Conservation (phyloP, 2,888 invertebrate genomes). For the Pollenia amentaria region DNA sequence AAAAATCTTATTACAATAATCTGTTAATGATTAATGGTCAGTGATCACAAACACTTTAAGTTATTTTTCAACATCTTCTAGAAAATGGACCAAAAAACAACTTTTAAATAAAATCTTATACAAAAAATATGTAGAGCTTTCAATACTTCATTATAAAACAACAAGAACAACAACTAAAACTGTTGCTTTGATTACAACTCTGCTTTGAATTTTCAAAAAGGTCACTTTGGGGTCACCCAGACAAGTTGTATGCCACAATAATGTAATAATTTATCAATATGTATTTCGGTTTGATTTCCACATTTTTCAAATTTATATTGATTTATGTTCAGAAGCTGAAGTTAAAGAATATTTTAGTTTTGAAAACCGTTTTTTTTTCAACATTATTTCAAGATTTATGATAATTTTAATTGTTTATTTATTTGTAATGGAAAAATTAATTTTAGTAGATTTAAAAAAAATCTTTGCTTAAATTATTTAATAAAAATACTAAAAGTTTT, state of each 20-base stretch:
- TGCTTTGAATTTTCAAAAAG: constrained; percentile 11
- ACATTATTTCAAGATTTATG: background rate
- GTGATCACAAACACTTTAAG: background rate
- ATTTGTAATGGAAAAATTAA: background rate
- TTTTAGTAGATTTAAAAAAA: background rate
- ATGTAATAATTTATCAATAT: constrained; percentile 31
- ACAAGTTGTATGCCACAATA: constrained; percentile 19
- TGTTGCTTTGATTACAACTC: constrained; percentile 38
- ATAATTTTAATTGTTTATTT: constrained; percentile 1
- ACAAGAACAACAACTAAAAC: background rate
- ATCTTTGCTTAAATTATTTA: background rate
- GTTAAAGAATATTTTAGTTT: background rate
- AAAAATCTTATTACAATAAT: constrained; percentile 27
- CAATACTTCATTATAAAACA: background rate
- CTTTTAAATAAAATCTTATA: background rate
- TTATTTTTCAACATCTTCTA: constrained; percentile 9
- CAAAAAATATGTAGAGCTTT: background rate
- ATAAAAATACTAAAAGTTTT: background rate
- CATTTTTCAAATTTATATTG: constrained; percentile 23
- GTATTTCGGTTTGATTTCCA: constrained; percentile 6
- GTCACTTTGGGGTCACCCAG: constrained; percentile 27
- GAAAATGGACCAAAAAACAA: background rate
- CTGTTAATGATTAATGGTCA: constrained; percentile 53
- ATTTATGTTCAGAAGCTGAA: constrained; percentile 16
- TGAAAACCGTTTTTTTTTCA: background rate